phyloP scores from a whole-genome alignment of 1,140 invertebrate genomes.

The Popillia japonica region DNA sequence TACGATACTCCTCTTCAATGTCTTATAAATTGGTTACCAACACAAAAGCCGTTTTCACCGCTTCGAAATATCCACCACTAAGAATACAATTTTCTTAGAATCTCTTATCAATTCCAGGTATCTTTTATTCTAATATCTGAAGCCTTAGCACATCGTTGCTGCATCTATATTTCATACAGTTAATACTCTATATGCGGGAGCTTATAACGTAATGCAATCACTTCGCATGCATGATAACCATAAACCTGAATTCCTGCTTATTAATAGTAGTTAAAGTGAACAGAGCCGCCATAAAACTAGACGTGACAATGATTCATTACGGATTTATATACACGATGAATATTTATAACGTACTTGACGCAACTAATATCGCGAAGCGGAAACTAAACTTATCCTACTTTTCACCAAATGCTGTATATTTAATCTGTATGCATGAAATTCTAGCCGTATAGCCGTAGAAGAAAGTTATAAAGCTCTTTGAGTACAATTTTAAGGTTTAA shows the following conservation, averaged over 20 bases:
- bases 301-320: conserved; percentile 25
- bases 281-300: conserved; percentile 4
- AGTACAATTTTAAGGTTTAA: background rate
- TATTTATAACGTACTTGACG: conserved; percentile 9
- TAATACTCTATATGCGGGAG: background rate
- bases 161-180: background rate
- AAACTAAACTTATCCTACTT: background rate
- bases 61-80: too few species aligned
- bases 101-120: too few species aligned
- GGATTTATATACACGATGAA: conserved; percentile 19
- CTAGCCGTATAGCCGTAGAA: background rate
- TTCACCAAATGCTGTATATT: background rate
- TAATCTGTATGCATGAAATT: conserved; percentile 7
- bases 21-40: too few species aligned
- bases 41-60: too few species aligned
- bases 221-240: background rate
- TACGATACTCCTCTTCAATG: too few species aligned
- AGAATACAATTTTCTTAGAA: too few species aligned
- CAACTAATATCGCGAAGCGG: background rate
- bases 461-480: background rate
- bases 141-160: background rate
- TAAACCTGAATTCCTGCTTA: conserved; percentile 5
- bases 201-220: background rate
- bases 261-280: background rate
- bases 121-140: background rate